phyloP scores from a whole-genome alignment of 2,113 vertebrate species.

The Ramphastos sulfuratus region DNA sequence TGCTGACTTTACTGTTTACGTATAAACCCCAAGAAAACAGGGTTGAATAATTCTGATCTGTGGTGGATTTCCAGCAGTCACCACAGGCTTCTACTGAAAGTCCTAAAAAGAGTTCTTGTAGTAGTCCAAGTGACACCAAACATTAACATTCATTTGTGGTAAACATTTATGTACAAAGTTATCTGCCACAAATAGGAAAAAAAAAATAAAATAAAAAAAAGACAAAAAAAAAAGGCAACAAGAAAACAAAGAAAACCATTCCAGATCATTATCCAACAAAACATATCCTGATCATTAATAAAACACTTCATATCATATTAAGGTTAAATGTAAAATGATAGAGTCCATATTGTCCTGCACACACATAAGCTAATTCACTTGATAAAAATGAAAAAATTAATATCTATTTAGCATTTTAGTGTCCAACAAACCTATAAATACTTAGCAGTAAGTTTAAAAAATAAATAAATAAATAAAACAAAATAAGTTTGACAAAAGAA shows the following conservation, averaged over 20 bases:
- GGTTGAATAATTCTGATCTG: slow-evolving; percentile 76
- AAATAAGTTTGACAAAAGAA: neutral
- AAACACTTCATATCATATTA: slow-evolving; percentile 85
- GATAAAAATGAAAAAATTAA: slow-evolving; percentile 64
- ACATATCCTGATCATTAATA: slow-evolving; percentile 84
- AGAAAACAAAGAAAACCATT: slow-evolving; percentile 69
- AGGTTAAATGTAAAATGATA: slow-evolving; percentile 80
- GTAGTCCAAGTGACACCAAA: slow-evolving; percentile 85
- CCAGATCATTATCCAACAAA: slow-evolving; percentile 82
- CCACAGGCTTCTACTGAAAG: slow-evolving; percentile 79
- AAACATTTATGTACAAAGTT: slow-evolving; percentile 92
- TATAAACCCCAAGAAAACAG: slow-evolving; percentile 78
- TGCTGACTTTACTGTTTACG: slow-evolving; percentile 83
- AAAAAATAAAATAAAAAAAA: neutral
- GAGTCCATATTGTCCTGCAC: slow-evolving; percentile 80
- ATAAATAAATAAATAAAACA: slow-evolving; percentile 14
- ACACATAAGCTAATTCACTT: slow-evolving; percentile 76
- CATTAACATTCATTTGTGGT: slow-evolving; percentile 93
- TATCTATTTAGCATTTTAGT: slow-evolving; percentile 81
- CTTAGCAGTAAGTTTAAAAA: slow-evolving; percentile 55
- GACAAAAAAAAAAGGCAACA: neutral
- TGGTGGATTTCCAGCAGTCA: slow-evolving; percentile 76
- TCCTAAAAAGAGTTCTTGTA: slow-evolving; percentile 77
- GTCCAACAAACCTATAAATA: slow-evolving; percentile 76
- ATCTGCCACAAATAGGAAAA: slow-evolving; percentile 78